Percentiles rank a stretch among this genome's conserved stretches.
These are phyloP conservation scores for Artemia sinica DNA, from an alignment of 2,888 invertebrate species.

Conservation along the genomic window DNA sequence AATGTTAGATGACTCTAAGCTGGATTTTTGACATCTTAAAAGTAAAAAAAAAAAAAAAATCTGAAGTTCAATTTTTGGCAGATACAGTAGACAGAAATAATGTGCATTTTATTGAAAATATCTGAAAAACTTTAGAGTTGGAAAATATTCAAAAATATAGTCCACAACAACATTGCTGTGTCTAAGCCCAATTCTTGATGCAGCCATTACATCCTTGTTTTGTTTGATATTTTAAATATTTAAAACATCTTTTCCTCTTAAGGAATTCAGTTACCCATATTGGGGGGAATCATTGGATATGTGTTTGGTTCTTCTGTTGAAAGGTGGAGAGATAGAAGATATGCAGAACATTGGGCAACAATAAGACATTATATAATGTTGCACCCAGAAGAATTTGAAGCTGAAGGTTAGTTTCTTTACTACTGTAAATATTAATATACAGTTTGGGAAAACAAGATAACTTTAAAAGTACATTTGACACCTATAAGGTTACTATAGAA, in stretches of 20 bases:
- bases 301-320: not conserved
- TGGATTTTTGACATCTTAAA: not conserved
- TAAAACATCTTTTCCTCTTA: not conserved
- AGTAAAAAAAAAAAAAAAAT: not conserved
- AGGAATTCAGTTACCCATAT: not conserved
- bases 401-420: not conserved
- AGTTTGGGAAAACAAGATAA: no score
- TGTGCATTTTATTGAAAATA: no score
- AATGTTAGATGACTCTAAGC: not conserved
- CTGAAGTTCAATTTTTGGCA: not conserved
- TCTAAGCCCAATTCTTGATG: no score
- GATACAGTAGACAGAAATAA: no score
- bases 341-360: slow-evolving; percentile 6
- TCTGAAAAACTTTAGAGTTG: no score
- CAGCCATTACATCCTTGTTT: no score
- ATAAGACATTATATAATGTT: not conserved
- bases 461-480: no score
- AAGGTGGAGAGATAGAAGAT: not conserved
- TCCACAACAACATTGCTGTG: no score
- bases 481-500: no score
- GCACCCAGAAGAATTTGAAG: slow-evolving; percentile 1
- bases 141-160: no score
- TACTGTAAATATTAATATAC: not conserved
- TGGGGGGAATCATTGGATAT: not conserved
- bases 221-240: no score